Evolutionary conservation across 2,797 vertebrate species (phyloP), one percentile per base, ranked within the genome.

Genomic region (Melanotaenia pygmaea): DNA sequence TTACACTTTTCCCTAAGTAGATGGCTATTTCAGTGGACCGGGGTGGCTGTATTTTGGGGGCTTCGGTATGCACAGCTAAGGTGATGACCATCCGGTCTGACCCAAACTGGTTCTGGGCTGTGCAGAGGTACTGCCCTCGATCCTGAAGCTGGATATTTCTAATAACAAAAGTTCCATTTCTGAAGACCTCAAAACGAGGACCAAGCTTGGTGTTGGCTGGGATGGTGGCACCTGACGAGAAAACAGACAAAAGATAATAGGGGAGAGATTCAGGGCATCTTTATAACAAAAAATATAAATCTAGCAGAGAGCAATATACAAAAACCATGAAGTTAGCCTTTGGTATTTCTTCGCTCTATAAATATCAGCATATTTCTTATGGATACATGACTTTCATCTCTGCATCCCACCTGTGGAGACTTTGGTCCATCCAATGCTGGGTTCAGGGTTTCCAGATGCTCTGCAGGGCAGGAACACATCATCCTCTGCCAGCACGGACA

Each of bases 111-210:
- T 95, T 96, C 57, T 93, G 93, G 28, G 93, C 94, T 0, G 92
- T 93, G 77, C 95, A 96, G 56, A 96, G 91, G 74, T 96, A 96
- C 70, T 95, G 95, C 37, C 95, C 95, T 83, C 93, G 86, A 77
- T 96, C 95, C 79, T 95, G 94, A 26, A 95, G 92, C 79, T 95
- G 94, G 28, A 95, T 85, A 16, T 91, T 94, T 82, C 84, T 93
- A 54, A 96, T 93, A 0, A 94, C 50, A 80, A 96, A 95, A 26
- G 94, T 95, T 50, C 95, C 95, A 66, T 95, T 95, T 76, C 69
- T 84, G 65, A 94, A 87, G 72, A 96, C 95, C 80, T 95, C 94
- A 90, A 95, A 96, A 47, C 94, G 92, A n/a, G 83, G 76, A 16
- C 94, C 94, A 20, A 93, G 91, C 80, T 92, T 95, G 43, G 84